Evolutionary conservation across 2,888 invertebrate genomes (phyloP).

Genomic region (Macrosiphum euphorbiae): DNA sequence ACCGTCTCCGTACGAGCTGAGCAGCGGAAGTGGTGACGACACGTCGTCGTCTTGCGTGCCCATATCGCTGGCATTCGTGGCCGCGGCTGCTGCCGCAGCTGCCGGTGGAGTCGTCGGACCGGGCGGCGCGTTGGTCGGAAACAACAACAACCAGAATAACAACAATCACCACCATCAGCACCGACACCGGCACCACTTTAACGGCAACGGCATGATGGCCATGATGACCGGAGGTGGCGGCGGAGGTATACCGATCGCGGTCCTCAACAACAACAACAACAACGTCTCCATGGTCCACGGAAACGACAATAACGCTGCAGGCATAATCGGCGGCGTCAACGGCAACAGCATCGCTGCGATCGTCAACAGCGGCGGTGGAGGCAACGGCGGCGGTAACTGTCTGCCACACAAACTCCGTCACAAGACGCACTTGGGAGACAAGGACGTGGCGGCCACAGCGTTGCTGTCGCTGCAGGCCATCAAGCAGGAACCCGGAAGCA

Average conservation of each 20-base stretch:
- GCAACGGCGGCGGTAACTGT: slow-evolving; percentile 76
- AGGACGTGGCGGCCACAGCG: slow-evolving; percentile 83
- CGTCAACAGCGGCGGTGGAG: not conserved
- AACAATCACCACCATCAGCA: slow-evolving; percentile 25
- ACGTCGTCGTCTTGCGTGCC: slow-evolving; percentile 69
- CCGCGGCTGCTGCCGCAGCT: slow-evolving; percentile 45
- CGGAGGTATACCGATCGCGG: not conserved
- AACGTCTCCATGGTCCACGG: not conserved
- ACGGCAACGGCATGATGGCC: slow-evolving; percentile 14
- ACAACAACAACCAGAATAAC: not conserved
- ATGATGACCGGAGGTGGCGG: not conserved
- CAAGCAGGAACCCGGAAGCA: slow-evolving; percentile 81
- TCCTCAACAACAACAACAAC: not conserved
- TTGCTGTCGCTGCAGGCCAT: slow-evolving; percentile 76
- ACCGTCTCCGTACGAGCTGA: slow-evolving; percentile 85
- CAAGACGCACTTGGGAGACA: slow-evolving; percentile 90
- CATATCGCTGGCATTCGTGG: slow-evolving; percentile 61
- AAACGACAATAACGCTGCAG: not conserved
- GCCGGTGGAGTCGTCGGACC: not conserved
- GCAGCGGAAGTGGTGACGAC: slow-evolving; percentile 80
- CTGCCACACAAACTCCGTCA: slow-evolving; percentile 91
- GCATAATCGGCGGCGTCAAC: not conserved
- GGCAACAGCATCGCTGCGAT: not conserved
- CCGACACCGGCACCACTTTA: slow-evolving; percentile 37
- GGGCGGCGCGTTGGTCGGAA: slow-evolving; percentile 24